A percentile compares a stretch with the other conserved stretches of the same genome.
These are phyloP conservation scores for Montipora capricornis DNA, from an alignment of 64 coral and sea anemone genomes.

Conservation along the genomic window DNA sequence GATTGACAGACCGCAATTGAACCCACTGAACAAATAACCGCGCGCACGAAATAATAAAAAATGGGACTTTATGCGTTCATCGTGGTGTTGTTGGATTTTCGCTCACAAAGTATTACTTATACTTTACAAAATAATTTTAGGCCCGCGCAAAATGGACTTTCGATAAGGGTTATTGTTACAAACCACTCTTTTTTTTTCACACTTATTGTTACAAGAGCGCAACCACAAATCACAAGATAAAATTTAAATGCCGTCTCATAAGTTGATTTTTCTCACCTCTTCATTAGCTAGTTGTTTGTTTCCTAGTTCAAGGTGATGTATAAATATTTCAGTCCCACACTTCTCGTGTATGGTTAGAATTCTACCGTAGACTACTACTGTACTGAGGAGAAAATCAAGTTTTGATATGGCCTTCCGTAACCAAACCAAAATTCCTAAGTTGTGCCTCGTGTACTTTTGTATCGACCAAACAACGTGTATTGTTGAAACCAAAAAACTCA, in stretches of 20 bases:
- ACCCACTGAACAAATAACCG: too few species aligned
- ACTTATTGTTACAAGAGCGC: background rate
- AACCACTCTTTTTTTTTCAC: background rate
- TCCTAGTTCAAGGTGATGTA: constrained; percentile 1
- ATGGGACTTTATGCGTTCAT: too few species aligned
- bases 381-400: background rate
- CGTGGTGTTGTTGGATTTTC: too few species aligned
- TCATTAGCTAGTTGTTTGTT: background rate
- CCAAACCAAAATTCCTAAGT: constrained; percentile 19
- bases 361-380: background rate
- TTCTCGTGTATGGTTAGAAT: too few species aligned
- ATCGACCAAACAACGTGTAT: background rate
- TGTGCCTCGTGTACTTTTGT: background rate
- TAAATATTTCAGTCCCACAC: too few species aligned
- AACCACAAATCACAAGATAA: background rate
- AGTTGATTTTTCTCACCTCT: background rate
- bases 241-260: background rate
- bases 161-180: too few species aligned
- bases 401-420: background rate
- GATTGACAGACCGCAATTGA: background rate
- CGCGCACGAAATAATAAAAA: too few species aligned
- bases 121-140: too few species aligned
- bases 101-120: too few species aligned
- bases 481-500: too few species aligned
- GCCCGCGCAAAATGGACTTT: too few species aligned